Evolutionary conservation across 2,797 vertebrate genomes (phyloP).

Genomic region (Epinephelus coioides): DNA sequence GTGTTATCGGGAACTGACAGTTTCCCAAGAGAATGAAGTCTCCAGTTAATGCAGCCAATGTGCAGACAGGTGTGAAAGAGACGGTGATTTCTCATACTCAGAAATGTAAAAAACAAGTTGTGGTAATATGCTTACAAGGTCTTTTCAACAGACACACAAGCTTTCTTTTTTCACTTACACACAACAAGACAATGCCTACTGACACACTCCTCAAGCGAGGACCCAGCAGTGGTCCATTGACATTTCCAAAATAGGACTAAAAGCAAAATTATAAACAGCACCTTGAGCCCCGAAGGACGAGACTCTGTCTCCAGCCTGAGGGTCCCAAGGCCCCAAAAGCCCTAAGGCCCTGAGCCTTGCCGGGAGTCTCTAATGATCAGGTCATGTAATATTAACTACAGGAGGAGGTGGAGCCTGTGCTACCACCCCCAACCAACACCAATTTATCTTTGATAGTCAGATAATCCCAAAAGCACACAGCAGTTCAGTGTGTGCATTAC

Average conservation of each 20-base stretch:
- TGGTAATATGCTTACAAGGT: not conserved
- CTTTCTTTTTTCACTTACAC: not conserved
- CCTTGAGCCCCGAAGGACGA: conserved; percentile 11
- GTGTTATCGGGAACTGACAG: not conserved
- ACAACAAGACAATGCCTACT: not conserved
- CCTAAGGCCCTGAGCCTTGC: conserved; percentile 10
- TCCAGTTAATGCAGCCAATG: not conserved
- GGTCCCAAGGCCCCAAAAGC: conserved; percentile 7
- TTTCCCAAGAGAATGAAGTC: not conserved
- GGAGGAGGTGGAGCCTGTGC: conserved; percentile 17
- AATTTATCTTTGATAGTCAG: conserved; percentile 1
- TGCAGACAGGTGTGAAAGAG: not conserved
- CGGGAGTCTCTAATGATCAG: conserved; percentile 57
- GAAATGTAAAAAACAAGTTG: not conserved
- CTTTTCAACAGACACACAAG: not conserved
- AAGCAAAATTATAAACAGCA: conserved; percentile 15
- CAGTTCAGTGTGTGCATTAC: not conserved
- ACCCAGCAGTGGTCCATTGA: not conserved
- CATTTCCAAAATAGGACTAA: not conserved
- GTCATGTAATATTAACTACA: conserved; percentile 68
- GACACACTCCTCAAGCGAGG: too few relatives aligned
- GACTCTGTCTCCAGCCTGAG: not conserved
- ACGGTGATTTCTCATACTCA: not conserved
- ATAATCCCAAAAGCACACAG: conserved; percentile 15
- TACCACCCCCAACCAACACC: conserved; percentile 6